Conservation (phyloP, 2,888 invertebrate genomes). For the Drosophila paramelanica region DNA sequence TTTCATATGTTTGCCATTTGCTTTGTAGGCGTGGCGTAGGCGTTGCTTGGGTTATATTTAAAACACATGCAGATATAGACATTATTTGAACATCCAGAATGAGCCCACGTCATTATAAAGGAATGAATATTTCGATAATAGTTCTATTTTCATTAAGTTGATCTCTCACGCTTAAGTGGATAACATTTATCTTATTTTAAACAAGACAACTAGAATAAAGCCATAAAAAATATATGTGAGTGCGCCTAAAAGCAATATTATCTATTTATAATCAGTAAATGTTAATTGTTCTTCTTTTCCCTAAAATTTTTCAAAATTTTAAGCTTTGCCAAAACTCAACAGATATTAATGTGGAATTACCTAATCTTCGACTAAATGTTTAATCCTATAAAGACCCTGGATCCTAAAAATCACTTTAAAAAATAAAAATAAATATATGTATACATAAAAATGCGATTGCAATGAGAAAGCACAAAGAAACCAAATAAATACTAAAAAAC, state of each 20-base stretch:
- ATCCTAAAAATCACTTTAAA: slow-evolving; percentile 4
- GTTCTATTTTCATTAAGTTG: background rate
- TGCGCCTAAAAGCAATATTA: too few relatives aligned
- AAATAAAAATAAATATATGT: slow-evolving; percentile 10
- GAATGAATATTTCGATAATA: background rate
- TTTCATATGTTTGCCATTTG: slow-evolving; percentile 62
- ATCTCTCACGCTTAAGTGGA: slow-evolving; percentile 7
- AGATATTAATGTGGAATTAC: too few relatives aligned
- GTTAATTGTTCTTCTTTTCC: too few relatives aligned
- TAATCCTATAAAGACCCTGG: too few relatives aligned
- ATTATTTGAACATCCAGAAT: slow-evolving; percentile 9
- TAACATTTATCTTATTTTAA: slow-evolving; percentile 9
- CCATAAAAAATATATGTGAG: background rate
- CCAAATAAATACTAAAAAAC: slow-evolving; percentile 20
- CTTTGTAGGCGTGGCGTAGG: slow-evolving; percentile 35
- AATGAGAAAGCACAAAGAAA: slow-evolving; percentile 34
- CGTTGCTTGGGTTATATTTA: slow-evolving; percentile 5
- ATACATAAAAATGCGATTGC: slow-evolving; percentile 8
- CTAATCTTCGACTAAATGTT: too few relatives aligned
- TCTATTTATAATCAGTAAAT: too few relatives aligned
- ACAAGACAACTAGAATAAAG: background rate
- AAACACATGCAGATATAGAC: slow-evolving; percentile 2
- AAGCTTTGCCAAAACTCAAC: too few relatives aligned
- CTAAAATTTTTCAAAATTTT: too few relatives aligned
- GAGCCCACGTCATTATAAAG: slow-evolving; percentile 1